Evolutionary conservation across 1,140 invertebrate genomes (phyloP).

Genomic region (Plutomurus gul): DNA sequence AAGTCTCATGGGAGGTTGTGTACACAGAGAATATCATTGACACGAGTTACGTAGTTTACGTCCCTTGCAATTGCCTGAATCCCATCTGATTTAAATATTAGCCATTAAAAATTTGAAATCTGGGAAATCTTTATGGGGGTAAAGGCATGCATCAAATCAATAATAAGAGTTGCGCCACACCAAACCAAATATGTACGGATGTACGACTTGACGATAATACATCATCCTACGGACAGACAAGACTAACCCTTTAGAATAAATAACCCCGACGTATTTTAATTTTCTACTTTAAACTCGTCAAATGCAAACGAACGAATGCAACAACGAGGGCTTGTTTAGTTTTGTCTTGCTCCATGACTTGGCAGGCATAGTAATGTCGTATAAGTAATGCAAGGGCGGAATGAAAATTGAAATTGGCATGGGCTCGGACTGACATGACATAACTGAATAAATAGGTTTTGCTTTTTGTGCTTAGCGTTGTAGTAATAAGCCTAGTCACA

Average conservation of each 20-base stretch:
- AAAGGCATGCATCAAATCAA: conserved; percentile 1
- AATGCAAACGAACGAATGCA: background rate
- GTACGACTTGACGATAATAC: background rate
- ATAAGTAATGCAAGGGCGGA: conserved; percentile 15
- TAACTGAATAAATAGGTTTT: conserved; percentile 22
- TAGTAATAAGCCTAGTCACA: background rate
- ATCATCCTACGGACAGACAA: background rate
- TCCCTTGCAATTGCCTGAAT: background rate
- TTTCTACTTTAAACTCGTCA: conserved; percentile 7
- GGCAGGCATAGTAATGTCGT: background rate
- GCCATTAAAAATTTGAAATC: background rate
- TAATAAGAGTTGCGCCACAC: background rate
- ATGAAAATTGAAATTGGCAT: conserved; percentile 30
- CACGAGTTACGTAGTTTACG: no score
- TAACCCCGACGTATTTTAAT: conserved; percentile 19
- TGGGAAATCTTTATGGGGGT: background rate
- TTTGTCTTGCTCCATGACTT: background rate
- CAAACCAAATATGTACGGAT: conserved; percentile 22
- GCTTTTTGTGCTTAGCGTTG: conserved; percentile 6
- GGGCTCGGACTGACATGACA: conserved; percentile 26
- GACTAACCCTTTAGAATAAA: background rate
- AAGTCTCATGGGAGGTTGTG: no score
- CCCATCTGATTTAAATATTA: background rate
- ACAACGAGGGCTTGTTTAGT: background rate
- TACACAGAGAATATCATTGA: background rate